phyloP scores from a whole-genome alignment of 2,797 vertebrate genomes.

The Zenarchopterus dispar region DNA sequence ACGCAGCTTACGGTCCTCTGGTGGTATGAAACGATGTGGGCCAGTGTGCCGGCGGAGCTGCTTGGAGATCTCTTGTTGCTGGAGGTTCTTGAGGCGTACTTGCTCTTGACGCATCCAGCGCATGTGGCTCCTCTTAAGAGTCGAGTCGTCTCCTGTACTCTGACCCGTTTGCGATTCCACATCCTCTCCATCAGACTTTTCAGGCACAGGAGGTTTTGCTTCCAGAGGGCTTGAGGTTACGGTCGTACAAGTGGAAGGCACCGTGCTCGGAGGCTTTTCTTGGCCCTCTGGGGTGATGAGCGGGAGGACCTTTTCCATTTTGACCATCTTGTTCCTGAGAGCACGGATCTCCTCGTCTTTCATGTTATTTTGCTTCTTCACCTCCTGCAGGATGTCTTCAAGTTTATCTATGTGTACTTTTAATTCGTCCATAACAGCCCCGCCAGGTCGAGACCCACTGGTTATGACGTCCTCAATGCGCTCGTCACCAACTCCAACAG shows the following conservation, averaged over 20 bases:
- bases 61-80: conserved; percentile 96
- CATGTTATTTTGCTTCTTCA: conserved; percentile 98
- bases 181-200: conserved; percentile 62
- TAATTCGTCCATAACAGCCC: conserved; percentile 91
- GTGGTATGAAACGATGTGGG: conserved; percentile 96
- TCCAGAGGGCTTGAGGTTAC: conserved; percentile 64
- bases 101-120: conserved; percentile 98
- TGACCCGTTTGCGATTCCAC: conserved; percentile 83
- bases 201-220: conserved; percentile 59
- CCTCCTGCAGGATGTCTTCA: conserved; percentile 97
- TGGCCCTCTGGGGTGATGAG: conserved; percentile 84
- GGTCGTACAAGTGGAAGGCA: not conserved
- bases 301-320: conserved; percentile 98
- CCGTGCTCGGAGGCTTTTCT: conserved; percentile 48
- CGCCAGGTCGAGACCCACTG: conserved; percentile 81
- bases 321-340: conserved; percentile 96
- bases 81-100: conserved; percentile 91
- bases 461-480: conserved; percentile 90
- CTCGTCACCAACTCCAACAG: conserved; percentile 96
- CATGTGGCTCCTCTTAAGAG: conserved; percentile 86
- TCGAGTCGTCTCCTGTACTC: conserved; percentile 83
- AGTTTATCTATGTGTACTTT: conserved; percentile 98
- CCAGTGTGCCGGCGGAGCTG: conserved; percentile 92
- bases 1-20: conserved; percentile 95
- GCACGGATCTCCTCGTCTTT: conserved; percentile 97